Percentiles rank a stretch among this genome's conserved stretches.
Evolutionary conservation across 2,797 vertebrate genomes (phyloP).

Genomic region (Hemibagrus guttatus): DNA sequence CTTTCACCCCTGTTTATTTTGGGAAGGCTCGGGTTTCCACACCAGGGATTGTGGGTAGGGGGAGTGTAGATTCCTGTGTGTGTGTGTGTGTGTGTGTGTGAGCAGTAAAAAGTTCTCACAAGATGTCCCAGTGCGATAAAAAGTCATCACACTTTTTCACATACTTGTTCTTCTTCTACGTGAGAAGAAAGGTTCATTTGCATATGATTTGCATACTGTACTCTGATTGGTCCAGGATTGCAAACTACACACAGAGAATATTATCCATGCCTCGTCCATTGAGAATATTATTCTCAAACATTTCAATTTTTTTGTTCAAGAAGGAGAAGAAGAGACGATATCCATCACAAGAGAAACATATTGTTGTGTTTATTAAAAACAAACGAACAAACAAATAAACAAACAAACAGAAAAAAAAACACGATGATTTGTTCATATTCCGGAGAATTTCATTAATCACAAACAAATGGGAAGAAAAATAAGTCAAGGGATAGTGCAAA

Average conservation of each 20-base stretch:
- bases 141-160: not conserved
- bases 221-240: not conserved
- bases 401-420: too few species aligned
- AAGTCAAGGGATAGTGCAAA: not conserved
- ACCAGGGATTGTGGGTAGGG: conserved; percentile 64
- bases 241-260: not conserved
- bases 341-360: not conserved
- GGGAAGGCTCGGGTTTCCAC: conserved; percentile 70
- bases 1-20: conserved; percentile 72
- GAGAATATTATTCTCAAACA: too few species aligned
- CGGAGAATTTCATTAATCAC: not conserved
- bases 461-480: not conserved
- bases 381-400: too few species aligned
- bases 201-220: conserved; percentile 3
- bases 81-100: conserved; percentile 7
- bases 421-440: not conserved
- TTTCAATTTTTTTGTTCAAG: too few species aligned
- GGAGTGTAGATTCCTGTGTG: conserved; percentile 49
- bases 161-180: not conserved
- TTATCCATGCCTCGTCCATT: too few species aligned
- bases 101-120: not conserved
- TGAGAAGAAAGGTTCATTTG: not conserved
- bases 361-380: not conserved
- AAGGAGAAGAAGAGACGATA: too few species aligned
- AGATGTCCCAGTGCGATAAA: not conserved